Percentiles rank a stretch among this genome's conserved stretches.
These are phyloP conservation scores for Silvanus unidentatus DNA, from an alignment of 2,888 invertebrate genomes.

Conservation along the genomic window DNA sequence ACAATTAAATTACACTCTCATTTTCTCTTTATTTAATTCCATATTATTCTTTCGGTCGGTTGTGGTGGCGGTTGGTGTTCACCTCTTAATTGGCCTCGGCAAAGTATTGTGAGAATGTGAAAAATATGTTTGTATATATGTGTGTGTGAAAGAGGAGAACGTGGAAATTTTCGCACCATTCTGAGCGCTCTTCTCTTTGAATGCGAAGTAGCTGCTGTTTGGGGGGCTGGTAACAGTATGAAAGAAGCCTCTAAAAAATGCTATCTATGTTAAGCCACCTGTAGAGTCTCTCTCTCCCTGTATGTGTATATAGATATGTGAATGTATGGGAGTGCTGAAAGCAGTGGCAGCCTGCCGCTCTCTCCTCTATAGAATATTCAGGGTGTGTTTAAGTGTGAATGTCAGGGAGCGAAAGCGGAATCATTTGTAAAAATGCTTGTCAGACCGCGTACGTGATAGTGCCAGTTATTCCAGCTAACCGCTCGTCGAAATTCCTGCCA, in stretches of 20 bases:
- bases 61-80: not conserved
- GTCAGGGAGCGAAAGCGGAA: constrained; percentile 35
- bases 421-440: constrained; percentile 46
- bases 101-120: not conserved
- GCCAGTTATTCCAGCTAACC: too few species aligned
- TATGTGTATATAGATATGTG: too few species aligned
- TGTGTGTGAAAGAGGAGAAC: too few species aligned
- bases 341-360: constrained; percentile 19
- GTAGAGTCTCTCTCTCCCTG: constrained; percentile 28
- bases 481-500: too few species aligned
- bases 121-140: not conserved
- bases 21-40: constrained; percentile 15
- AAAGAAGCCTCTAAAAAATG: constrained; percentile 43
- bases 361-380: constrained; percentile 27
- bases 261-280: constrained; percentile 42
- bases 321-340: too few species aligned
- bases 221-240: constrained; percentile 17
- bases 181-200: constrained; percentile 18
- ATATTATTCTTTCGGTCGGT: not conserved
- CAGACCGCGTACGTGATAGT: constrained; percentile 21
- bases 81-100: not conserved
- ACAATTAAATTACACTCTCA: constrained; percentile 18
- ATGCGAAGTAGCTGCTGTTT: constrained; percentile 25
- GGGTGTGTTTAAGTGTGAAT: constrained; percentile 29
- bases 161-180: not conserved